Evolutionary conservation across 2,113 vertebrate genomes (phyloP).

Genomic region (Gymnobelideus leadbeateri): DNA sequence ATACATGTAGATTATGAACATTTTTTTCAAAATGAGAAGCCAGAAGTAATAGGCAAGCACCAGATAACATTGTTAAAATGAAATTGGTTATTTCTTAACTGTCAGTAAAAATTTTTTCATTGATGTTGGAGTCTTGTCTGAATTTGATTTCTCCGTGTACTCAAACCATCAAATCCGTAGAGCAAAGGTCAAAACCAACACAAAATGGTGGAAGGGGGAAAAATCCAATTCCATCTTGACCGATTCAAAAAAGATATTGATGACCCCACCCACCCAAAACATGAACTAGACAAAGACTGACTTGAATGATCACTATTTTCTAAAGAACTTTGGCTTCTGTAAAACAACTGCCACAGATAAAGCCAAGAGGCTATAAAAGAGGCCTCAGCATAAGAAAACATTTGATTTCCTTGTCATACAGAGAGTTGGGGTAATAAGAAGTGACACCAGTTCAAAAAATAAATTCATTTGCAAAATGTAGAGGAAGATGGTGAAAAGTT

Average conservation of each 20-base stretch:
- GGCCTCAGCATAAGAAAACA: not conserved
- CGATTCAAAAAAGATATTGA: not conserved
- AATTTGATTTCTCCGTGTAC: not conserved
- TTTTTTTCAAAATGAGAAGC: not conserved
- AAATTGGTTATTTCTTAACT: not conserved
- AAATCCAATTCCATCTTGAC: not conserved
- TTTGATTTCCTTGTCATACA: not conserved
- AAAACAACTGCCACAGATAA: not conserved
- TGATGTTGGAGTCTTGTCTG: not conserved
- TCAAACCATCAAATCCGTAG: not conserved
- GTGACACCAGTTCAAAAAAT: not conserved
- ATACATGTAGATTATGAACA: not conserved
- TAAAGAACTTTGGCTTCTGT: not conserved
- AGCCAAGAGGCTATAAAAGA: not conserved
- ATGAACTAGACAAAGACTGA: not conserved
- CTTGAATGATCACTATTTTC: not conserved
- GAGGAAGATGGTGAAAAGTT: not conserved
- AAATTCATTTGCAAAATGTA: not conserved
- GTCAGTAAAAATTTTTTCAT: not conserved
- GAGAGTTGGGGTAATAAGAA: not conserved
- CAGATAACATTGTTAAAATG: not conserved
- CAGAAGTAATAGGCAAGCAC: not conserved
- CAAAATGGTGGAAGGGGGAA: not conserved
- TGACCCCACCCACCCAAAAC: not conserved
- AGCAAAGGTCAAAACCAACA: not conserved